These are phyloP conservation scores for Trichopoda pennipes DNA, from an alignment of 2,888 invertebrate genomes.

Conservation along the genomic window DNA sequence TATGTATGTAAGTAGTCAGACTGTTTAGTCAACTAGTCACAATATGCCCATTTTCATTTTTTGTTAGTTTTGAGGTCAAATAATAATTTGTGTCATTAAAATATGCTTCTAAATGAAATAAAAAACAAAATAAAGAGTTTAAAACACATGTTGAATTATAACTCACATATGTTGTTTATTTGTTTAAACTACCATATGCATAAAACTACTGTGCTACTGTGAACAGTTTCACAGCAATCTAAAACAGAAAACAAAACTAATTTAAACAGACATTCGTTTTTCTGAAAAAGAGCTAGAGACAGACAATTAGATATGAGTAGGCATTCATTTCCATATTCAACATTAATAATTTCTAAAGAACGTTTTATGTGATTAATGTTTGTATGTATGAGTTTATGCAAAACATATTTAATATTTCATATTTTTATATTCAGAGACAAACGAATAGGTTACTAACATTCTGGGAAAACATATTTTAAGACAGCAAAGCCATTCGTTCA, in stretches of 20 bases:
- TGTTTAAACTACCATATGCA: constrained; percentile 44
- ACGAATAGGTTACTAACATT: constrained; percentile 3
- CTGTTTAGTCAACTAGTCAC: constrained; percentile 49
- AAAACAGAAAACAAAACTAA: constrained; percentile 5
- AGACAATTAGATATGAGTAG: constrained; percentile 48
- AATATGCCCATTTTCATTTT: constrained; percentile 32
- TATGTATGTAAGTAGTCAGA: constrained; percentile 5
- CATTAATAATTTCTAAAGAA: constrained; percentile 35
- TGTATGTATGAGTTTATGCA: constrained; percentile 55
- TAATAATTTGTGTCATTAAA: constrained; percentile 68
- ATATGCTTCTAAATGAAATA: constrained; percentile 53
- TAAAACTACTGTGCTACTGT: constrained; percentile 49
- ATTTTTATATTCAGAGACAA: not conserved
- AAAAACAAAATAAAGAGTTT: not conserved
- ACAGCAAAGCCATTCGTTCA: constrained; percentile 8
- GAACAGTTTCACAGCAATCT: constrained; percentile 23
- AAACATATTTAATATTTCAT: constrained; percentile 37
- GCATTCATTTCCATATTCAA: constrained; percentile 47
- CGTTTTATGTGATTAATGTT: constrained; percentile 18
- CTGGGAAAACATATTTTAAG: constrained; percentile 4
- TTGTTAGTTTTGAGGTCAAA: constrained; percentile 64
- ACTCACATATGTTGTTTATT: constrained; percentile 61
- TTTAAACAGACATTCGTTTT: constrained; percentile 21
- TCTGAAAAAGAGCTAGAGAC: constrained; percentile 31
- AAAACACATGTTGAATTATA: constrained; percentile 67